A percentile compares a stretch with the other conserved stretches of the same genome.
Evolutionary conservation across 37 sponge, comb jelly and placozoan species (phyloP).

Genomic region (Ianthella basta): DNA sequence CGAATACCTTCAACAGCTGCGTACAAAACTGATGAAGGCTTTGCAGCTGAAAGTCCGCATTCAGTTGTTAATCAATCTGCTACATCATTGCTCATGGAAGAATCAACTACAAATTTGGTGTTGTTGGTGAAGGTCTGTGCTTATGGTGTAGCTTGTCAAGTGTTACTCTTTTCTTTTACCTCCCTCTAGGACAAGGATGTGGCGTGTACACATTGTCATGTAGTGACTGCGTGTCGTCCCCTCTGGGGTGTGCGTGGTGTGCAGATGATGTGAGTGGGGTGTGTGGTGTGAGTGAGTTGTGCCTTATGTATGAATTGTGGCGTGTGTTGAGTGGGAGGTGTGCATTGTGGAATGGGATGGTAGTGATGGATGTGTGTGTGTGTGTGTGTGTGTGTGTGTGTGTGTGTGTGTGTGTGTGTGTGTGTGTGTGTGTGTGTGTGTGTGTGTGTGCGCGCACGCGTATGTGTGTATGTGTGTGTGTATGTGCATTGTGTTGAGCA

Average conservation of each 20-base stretch:
- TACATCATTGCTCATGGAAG: no score
- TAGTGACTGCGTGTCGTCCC: neutral
- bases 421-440: conserved; percentile 33
- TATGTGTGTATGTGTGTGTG: neutral
- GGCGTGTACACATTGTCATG: neutral
- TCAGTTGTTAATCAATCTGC: no score
- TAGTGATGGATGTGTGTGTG: neutral
- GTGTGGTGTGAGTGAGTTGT: conserved; percentile 14
- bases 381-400: conserved; percentile 17
- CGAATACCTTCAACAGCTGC: no score
- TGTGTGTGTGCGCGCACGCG: conserved; percentile 1
- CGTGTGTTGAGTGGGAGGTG: conserved; percentile 4
- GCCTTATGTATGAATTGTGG: neutral
- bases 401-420: conserved; percentile 16
- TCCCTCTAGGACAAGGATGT: neutral
- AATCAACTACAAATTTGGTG: no score
- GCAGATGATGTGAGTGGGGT: conserved; percentile 12
- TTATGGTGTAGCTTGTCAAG: neutral
- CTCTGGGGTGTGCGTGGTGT: conserved; percentile 5
- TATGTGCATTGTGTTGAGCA: no score
- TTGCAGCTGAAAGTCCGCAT: no score
- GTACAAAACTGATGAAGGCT: no score
- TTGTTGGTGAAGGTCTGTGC: neutral
- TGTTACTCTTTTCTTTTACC: neutral
- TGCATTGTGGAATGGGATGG: neutral